Percentiles rank a stretch among this genome's conserved stretches.
These are phyloP conservation scores for Melanostoma scalare DNA, from an alignment of 2,888 invertebrate species.

Conservation along the genomic window DNA sequence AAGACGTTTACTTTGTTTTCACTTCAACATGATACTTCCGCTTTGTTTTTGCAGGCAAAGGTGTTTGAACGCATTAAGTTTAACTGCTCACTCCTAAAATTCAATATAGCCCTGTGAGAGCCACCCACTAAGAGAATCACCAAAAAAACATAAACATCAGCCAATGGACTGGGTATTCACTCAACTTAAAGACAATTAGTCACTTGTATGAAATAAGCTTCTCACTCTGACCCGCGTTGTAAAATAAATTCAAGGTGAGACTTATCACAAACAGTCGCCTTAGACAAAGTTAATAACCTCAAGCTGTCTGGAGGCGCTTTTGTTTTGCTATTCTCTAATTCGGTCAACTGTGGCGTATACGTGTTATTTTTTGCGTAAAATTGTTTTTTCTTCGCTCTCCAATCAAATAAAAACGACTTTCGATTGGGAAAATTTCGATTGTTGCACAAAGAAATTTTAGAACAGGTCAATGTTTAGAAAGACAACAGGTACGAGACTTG, in stretches of 20 bases:
- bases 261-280: constrained; percentile 7
- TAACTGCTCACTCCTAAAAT: not conserved
- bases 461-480: constrained; percentile 14
- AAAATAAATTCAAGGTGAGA: constrained; percentile 39
- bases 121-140: not conserved
- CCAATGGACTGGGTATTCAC: constrained; percentile 12
- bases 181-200: constrained; percentile 6
- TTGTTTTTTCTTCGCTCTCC: not conserved
- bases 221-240: not conserved
- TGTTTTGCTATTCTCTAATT: constrained; percentile 17
- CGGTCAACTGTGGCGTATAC: constrained; percentile 59
- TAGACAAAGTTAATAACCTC: constrained; percentile 40
- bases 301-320: constrained; percentile 5
- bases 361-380: constrained; percentile 19
- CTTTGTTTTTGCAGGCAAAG: no score
- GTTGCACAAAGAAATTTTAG: not conserved
- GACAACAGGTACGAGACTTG: not conserved
- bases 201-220: not conserved
- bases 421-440: constrained; percentile 21
- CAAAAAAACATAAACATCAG: constrained; percentile 9
- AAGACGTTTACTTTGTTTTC: no score
- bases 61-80: not conserved
- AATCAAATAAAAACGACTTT: constrained; percentile 44
- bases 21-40: no score
- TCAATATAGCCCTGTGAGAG: no score